Base-by-base conservation (phyloP, 2,888 invertebrate species). In the Heteromurus nitidus region DNA sequence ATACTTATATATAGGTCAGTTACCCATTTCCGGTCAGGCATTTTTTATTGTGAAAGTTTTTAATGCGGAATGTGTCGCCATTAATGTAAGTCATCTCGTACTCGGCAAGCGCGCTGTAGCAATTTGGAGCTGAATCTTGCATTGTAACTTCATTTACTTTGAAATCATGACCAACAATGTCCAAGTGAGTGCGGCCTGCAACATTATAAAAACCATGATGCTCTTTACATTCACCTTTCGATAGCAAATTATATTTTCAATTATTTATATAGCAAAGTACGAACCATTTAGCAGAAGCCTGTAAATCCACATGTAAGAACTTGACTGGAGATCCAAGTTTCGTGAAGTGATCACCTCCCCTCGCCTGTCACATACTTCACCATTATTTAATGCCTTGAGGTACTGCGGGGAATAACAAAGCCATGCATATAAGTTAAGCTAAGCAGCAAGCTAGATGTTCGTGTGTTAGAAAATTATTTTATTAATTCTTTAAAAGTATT, bases 11-110 rank as follows among this genome's bases (percentile, higher is more conserved):
- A 44, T 44, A 44, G 22, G 3, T 50, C 20, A 58, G 0, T 62
- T 77, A 77, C 77, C 77, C 77, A 28, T 69, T 50, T n/a, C 50
- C 70, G 50, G 69, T 77, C 60, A 77, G 53, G 24, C 77, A 77
- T 47, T 77, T 77, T n/a, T 77, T 77, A 11, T 24, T 70, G 11
- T 77, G 77, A 18, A 77, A 70, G 31, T 64, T 77, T 42, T 64
- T 77, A 3, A 77, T 70, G 26, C 77, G 30, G 28, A 60, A 77
- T 0, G 69, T 70, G 28, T 70, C 28, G 26, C 50, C 77, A n/a
- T 77, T 64, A 7, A 70, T 64, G 22, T 70, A 24, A 26, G 53
- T 28, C 22, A 77, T 18, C 42, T 77, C 77, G 42, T 77, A 77
- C 22, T 77, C 77, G 1, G 77, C 77, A 58, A 70, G 70, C 0